A percentile compares a stretch with the other conserved stretches of the same genome.
Conservation (phyloP, 2,888 invertebrate genomes). For the Stenurella melanura region DNA sequence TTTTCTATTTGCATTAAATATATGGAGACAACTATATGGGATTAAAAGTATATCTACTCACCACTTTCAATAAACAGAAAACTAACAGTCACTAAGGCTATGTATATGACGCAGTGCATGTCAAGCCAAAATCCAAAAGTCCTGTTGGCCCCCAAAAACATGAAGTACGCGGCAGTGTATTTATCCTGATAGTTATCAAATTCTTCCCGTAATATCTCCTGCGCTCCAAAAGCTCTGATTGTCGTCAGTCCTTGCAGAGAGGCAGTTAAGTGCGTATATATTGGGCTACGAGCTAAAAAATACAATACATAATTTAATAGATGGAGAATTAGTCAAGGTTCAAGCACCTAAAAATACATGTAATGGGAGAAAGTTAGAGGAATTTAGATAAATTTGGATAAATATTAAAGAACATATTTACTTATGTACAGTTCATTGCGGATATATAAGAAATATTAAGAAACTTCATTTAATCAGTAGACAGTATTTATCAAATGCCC, state of each 20-base stretch:
- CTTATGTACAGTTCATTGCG: too few relatives aligned
- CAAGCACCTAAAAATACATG: too few relatives aligned
- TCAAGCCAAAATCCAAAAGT: constrained; percentile 84
- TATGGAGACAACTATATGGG: too few relatives aligned
- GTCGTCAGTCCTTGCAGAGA: constrained; percentile 86
- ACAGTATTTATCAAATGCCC: too few relatives aligned
- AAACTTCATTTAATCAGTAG: too few relatives aligned
- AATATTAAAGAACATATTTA: too few relatives aligned
- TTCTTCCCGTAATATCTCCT: constrained; percentile 75
- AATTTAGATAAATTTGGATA: too few relatives aligned
- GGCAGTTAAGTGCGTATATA: constrained; percentile 84
- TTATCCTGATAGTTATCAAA: constrained; percentile 79
- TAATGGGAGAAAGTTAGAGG: too few relatives aligned
- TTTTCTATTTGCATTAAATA: too few relatives aligned
- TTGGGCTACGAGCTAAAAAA: constrained; percentile 82
- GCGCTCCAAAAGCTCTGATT: constrained; percentile 82
- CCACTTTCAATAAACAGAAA: constrained; percentile 78
- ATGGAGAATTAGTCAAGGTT: too few relatives aligned
- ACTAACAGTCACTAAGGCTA: constrained; percentile 79
- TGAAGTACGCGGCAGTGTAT: constrained; percentile 84
- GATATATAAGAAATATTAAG: too few relatives aligned
- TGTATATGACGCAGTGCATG: constrained; percentile 79
- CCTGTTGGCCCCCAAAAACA: constrained; percentile 78
- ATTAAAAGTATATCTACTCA: constrained; percentile 59
- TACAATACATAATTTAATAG: too few relatives aligned